phyloP scores from a whole-genome alignment of 2,113 vertebrate species.

The Odobenus rosmarus region DNA sequence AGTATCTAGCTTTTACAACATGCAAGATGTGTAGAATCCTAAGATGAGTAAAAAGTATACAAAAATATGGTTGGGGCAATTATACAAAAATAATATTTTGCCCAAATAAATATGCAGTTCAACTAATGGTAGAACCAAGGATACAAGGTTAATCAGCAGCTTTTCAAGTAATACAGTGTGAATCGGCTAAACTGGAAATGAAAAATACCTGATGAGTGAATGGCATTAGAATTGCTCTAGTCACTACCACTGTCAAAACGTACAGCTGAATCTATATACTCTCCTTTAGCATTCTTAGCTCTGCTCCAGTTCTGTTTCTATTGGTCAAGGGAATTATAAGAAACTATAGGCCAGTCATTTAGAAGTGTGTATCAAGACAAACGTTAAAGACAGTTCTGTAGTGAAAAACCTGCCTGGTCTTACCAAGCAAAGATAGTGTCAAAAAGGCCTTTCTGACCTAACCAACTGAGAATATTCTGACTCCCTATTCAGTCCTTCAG shows the following conservation, averaged over 20 bases:
- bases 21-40: neutral
- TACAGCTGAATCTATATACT: constrained; percentile 1
- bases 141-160: neutral
- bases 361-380: constrained; percentile 54
- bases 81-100: constrained; percentile 2
- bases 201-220: neutral
- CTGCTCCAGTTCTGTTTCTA: constrained; percentile 43
- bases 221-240: neutral
- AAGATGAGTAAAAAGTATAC: neutral
- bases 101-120: neutral
- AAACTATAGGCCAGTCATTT: constrained; percentile 16
- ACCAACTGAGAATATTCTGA: neutral
- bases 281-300: constrained; percentile 46
- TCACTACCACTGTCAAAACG: neutral
- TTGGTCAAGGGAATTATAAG: constrained; percentile 27
- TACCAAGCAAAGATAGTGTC: neutral
- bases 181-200: neutral
- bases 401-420: constrained; percentile 32
- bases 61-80: neutral
- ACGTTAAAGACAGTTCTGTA: constrained; percentile 22
- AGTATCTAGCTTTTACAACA: neutral
- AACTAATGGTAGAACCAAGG: neutral
- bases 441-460: neutral
- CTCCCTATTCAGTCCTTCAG: neutral
- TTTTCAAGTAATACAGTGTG: neutral